These are phyloP conservation scores for Drosophila histrio DNA, from an alignment of 2,888 invertebrate species.

Conservation along the genomic window DNA sequence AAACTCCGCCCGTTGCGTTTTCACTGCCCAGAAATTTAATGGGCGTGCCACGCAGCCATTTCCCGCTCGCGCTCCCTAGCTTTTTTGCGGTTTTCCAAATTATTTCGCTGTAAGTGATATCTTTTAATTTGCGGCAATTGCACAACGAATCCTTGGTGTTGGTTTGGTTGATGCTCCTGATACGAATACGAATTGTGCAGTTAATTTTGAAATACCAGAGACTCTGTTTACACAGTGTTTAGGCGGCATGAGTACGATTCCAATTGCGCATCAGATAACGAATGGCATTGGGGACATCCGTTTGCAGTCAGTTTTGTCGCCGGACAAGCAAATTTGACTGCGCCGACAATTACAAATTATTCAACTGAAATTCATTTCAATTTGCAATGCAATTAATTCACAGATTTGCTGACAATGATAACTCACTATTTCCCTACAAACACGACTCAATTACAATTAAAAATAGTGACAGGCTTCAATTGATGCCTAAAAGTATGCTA, in stretches of 20 bases:
- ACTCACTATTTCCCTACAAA: not conserved
- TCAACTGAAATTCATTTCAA: conserved; percentile 6
- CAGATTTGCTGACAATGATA: conserved; percentile 8
- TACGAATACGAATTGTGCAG: conserved; percentile 7
- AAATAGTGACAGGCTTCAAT: not conserved
- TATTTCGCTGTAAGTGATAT: conserved; percentile 71
- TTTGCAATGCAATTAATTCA: conserved; percentile 29
- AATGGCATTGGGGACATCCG: conserved; percentile 31
- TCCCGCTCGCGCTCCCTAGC: conserved; percentile 19
- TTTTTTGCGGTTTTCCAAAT: conserved; percentile 56
- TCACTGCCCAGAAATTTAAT: conserved; percentile 33
- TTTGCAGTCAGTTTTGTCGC: conserved; percentile 9
- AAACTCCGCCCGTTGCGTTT: conserved; percentile 35
- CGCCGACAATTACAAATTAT: conserved; percentile 12
- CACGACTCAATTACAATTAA: not conserved
- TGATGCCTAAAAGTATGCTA: not conserved
- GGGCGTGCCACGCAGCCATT: conserved; percentile 45
- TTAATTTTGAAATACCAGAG: conserved; percentile 23
- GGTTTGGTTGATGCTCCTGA: conserved; percentile 22
- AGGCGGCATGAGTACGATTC: not conserved
- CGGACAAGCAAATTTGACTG: not conserved
- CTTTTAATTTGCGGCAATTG: conserved; percentile 69
- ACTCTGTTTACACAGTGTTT: conserved; percentile 22
- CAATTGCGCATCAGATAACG: conserved; percentile 37
- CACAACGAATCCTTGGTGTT: conserved; percentile 33